These are phyloP conservation scores for Oryctes rhinoceros DNA, from an alignment of 1,140 invertebrate species.

Conservation along the genomic window DNA sequence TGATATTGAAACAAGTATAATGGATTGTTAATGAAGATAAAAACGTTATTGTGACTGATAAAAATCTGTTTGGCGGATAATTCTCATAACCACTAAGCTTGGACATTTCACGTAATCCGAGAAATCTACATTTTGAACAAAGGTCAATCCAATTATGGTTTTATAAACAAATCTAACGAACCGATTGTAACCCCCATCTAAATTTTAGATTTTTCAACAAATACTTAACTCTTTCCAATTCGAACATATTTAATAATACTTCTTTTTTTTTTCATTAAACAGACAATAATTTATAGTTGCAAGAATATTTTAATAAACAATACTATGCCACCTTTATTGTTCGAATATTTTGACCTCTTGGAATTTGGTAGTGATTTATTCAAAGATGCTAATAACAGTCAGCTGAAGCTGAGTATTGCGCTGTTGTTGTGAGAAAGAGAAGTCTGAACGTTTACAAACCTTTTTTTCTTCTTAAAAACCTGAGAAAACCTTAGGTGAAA, in stretches of 20 bases:
- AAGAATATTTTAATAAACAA: constrained; percentile 3
- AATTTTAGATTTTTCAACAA: background rate
- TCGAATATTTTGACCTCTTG: background rate
- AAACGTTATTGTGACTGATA: background rate
- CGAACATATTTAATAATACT: background rate
- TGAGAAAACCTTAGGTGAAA: background rate
- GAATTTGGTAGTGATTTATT: background rate
- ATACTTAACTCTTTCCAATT: background rate
- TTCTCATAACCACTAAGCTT: no score
- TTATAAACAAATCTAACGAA: background rate
- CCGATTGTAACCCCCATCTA: background rate
- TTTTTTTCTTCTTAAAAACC: no score
- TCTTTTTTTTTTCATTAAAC: background rate
- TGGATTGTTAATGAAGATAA: background rate
- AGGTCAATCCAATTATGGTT: no score
- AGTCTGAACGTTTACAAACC: no score
- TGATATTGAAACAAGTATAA: background rate
- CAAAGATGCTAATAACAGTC: background rate
- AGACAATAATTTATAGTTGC: background rate
- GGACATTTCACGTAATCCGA: no score
- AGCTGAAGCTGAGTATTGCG: background rate
- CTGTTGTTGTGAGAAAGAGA: no score
- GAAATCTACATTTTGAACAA: no score
- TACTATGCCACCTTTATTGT: background rate
- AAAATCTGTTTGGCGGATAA: no score